Base-by-base conservation (phyloP, 2,113 vertebrate genomes). In the Oplegnathus fasciatus region DNA sequence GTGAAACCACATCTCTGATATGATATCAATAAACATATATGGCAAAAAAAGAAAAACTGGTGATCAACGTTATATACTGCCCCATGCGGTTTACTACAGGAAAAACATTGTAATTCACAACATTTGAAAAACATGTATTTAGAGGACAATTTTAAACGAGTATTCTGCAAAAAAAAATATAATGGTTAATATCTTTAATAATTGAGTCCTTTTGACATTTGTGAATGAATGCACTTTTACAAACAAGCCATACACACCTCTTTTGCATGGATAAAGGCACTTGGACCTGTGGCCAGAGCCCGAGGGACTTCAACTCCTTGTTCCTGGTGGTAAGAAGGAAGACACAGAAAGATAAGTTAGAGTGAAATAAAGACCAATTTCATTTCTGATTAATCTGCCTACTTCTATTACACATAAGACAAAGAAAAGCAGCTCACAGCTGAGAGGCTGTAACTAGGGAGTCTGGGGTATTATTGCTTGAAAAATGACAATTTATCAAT, bases 231-330 rank as follows among this genome's bases (percentile, higher is more conserved):
- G 1, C 24, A 40, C 8, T 52, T 79, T 30, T 1, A 62, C 22
- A n/a, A 52, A 65, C 2, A 80, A 64, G 13, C 17, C 18, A 60
- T 24, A 87, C 72, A 81, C 30, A 95, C 95, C 94, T 95, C 90
- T 92, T 94, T 92, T 58, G 84, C 82, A 60, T 92, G 85, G 37
- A 96, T 95, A 68, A 95, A 96, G 79, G 92, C 92, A 90, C 96
- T 96, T 60, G 94, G 94, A 70, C 94, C 94, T 2, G 90, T 88
- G 13, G 89, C 90, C 87, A 95, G 82, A 30, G 85, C 89, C 73
- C 90, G 91, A 34, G 94, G 95, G 9, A 94, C 82, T 50, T 94
- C 91, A 82, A 94, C 80, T 79, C 94, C 91, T 82, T 93, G 88
- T 71, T 93, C 94, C 95, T 96, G 40, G 30, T 30, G 4, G 10